These are phyloP conservation scores for Phrynocephalus guinanensis DNA, from an alignment of 2,797 vertebrate species.

Conservation along the genomic window DNA sequence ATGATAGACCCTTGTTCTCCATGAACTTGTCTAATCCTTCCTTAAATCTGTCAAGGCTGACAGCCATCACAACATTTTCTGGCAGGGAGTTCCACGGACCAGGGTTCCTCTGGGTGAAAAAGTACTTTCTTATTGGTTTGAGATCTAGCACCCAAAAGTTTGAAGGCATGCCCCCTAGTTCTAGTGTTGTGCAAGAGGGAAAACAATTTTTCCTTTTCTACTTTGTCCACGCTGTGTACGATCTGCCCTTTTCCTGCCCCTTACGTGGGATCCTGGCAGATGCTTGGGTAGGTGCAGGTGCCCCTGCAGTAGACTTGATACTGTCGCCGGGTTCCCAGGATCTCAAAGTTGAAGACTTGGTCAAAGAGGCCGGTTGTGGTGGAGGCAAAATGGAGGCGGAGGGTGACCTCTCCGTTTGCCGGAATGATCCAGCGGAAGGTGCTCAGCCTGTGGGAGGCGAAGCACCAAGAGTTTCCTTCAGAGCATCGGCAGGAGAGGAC, in stretches of 20 bases:
- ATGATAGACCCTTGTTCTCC: too few species aligned
- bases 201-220: too few species aligned
- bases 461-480: not conserved
- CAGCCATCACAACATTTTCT: too few species aligned
- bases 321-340: conserved; percentile 80
- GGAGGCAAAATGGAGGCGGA: conserved; percentile 86
- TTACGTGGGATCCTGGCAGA: conserved; percentile 86
- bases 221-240: too few species aligned
- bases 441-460: conserved; percentile 77
- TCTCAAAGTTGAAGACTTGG: conserved; percentile 87
- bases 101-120: too few species aligned
- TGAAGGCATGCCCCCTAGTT: too few species aligned
- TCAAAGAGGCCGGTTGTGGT: conserved; percentile 77
- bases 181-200: too few species aligned
- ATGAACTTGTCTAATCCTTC: too few species aligned
- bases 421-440: conserved; percentile 89
- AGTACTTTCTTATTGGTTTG: too few species aligned
- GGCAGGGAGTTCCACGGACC: too few species aligned
- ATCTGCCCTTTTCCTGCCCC: conserved; percentile 38
- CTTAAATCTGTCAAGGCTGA: too few species aligned
- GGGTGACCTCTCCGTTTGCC: conserved; percentile 74
- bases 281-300: conserved; percentile 83
- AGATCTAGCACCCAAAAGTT: too few species aligned
- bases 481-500: not conserved
- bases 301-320: conserved; percentile 87